Conservation (phyloP, 2,797 vertebrate genomes). For the Argya squamiceps region DNA sequence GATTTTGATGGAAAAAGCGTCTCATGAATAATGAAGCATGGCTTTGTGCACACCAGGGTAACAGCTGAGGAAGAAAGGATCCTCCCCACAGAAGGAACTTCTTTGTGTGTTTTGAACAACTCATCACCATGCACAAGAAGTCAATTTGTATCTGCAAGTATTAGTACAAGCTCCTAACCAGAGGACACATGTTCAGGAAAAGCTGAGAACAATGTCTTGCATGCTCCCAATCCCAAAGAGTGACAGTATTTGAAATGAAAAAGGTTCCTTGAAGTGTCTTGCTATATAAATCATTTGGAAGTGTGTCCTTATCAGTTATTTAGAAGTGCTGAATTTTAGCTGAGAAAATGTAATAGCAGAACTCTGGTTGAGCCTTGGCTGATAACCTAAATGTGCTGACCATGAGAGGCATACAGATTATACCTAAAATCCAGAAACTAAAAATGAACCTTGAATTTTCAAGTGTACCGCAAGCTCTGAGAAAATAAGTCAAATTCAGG, state of each 20-base stretch:
- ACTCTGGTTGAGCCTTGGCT: background rate
- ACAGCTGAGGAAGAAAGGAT: constrained; percentile 7
- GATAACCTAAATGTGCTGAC: constrained; percentile 43
- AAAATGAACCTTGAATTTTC: constrained; percentile 36
- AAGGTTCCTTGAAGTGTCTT: constrained; percentile 24
- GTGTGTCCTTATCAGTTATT: constrained; percentile 44
- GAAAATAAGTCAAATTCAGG: background rate
- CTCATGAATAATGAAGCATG: constrained; percentile 66
- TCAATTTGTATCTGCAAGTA: background rate
- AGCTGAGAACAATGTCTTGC: constrained; percentile 15
- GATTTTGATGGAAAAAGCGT: constrained; percentile 35
- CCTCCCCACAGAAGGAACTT: background rate
- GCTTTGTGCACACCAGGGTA: constrained; percentile 19
- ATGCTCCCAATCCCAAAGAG: background rate
- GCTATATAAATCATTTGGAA: constrained; percentile 39
- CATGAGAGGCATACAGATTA: constrained; percentile 18
- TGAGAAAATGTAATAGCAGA: constrained; percentile 45
- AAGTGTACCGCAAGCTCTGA: background rate
- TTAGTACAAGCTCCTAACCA: background rate
- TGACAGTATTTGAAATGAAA: constrained; percentile 36
- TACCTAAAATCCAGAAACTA: constrained; percentile 9
- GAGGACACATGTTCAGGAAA: constrained; percentile 5
- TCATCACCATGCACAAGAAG: background rate
- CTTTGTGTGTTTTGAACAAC: background rate
- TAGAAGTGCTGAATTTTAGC: constrained; percentile 30